Evolutionary conservation across 2,888 invertebrate species (phyloP), one percentile per base, ranked within the genome.

Genomic region (Xanthostigma xanthostigma): DNA sequence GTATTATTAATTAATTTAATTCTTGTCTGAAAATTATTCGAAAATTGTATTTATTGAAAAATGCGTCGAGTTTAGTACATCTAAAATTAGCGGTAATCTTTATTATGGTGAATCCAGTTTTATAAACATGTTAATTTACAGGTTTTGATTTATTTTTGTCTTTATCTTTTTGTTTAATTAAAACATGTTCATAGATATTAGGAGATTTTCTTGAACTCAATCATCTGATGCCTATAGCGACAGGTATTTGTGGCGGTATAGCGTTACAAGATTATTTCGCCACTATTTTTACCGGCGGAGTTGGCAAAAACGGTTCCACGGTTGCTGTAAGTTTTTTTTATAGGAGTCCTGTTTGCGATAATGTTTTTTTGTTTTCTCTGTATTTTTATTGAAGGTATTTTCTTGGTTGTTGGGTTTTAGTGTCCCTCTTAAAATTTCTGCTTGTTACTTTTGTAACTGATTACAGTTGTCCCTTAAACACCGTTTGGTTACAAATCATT

Each of bases 221-320:
- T 71, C 84, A 81, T 73, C 74, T 79, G 65, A 76, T 87, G 72
- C 81, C 81, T 63, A 68, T 81, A 67, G 78, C 79, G 70, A 43
- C 48, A 11, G 85, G 87, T 63, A 68, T 84, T 65, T 82, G 82
- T 71, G 77, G 84, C 61, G 67, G 76, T 65, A 74, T 81, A 70
- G 79, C 84, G 61, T 72, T 85, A 63, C 79, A 79, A 68, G 74
- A 79, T 67, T 79, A 83, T 66, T 76, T 80, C 67, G 76, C 77
- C 60, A 70, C 76, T 60, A 74, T 78, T 64, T 73, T 74, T 64
- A 75, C 79, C 65, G 92, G 94, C 69, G 96, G 96, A 64, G 82
- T 87, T 67, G 95, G 96, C 66, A 95, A 93, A 74, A 95, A 95
- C 71, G 94, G 94, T 71, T 94, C 95, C 57, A 92, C 95, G 58